These are phyloP conservation scores for Pammene fasciana DNA, from an alignment of 2,888 invertebrate genomes.

Conservation along the genomic window DNA sequence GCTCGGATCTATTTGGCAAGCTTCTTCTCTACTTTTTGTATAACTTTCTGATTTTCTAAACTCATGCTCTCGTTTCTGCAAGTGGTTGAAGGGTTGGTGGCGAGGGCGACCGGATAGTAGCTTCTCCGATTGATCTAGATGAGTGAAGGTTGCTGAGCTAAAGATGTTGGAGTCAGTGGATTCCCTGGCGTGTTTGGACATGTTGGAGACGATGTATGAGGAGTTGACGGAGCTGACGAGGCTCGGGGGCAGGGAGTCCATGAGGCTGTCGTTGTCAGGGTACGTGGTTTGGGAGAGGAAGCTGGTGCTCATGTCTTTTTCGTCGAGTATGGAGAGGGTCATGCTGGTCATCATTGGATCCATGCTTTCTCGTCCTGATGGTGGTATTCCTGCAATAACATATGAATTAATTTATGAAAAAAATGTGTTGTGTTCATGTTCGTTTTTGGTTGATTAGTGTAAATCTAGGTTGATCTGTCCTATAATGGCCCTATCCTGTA, in stretches of 20 bases:
- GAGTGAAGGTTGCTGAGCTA: slow-evolving; percentile 76
- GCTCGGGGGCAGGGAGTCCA: slow-evolving; percentile 77
- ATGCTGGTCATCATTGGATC: slow-evolving; percentile 80
- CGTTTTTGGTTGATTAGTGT: no score
- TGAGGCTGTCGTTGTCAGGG: slow-evolving; percentile 76
- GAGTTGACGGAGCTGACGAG: slow-evolving; percentile 78
- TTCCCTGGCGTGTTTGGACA: slow-evolving; percentile 60
- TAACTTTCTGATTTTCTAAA: slow-evolving; percentile 72
- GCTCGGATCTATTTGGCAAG: slow-evolving; percentile 69
- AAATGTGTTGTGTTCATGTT: no score
- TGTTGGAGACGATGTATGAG: slow-evolving; percentile 68
- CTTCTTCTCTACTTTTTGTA: slow-evolving; percentile 71
- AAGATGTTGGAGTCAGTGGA: slow-evolving; percentile 68
- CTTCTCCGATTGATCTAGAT: slow-evolving; percentile 72
- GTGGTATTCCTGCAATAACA: slow-evolving; percentile 60
- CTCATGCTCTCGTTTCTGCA: slow-evolving; percentile 64
- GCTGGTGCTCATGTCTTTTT: slow-evolving; percentile 81
- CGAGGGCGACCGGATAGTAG: slow-evolving; percentile 70
- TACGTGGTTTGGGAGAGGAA: slow-evolving; percentile 79
- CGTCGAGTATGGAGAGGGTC: slow-evolving; percentile 79
- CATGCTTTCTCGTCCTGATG: slow-evolving; percentile 69
- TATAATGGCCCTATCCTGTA: no score
- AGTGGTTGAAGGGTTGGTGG: slow-evolving; percentile 65
- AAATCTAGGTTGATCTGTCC: no score
- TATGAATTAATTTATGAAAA: background rate